Base-by-base conservation (phyloP, 2,888 invertebrate genomes). In the Ecliptopera silaceata region DNA sequence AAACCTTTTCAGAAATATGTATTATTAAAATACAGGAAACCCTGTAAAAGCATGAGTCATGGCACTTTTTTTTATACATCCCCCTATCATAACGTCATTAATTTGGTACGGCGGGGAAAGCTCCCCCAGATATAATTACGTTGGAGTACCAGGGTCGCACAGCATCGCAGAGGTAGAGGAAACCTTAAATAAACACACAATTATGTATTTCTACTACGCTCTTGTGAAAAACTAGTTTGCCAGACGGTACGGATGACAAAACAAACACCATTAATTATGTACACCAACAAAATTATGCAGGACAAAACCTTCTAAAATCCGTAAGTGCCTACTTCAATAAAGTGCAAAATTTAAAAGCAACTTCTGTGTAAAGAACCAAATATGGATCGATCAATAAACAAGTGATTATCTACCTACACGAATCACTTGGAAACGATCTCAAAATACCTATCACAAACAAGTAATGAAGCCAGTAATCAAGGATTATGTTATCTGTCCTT, bases 161-260 rank as follows among this genome's bases (percentile, higher is more conserved):
- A 68, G 59, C 60, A 64, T 66, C 62, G 67, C 61, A 64, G 71
- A 74, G 72, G 71, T 61, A 69, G 72, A 77, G 80, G 81, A 80
- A 80, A 75, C 78, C 80, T 82, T 84, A 84, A 82, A 83, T 80
- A 85, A 86, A 86, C 81, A 80, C 73, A 76, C 77, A 76, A 80
- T 79, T 78, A 79, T 75, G 77, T 79, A 75, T 77, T 70, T 71
- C 74, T 71, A 71, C 78, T 75, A 72, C 70, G 76, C 79, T 79
- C 78, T 77, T 75, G 65, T 77, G 71, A 79, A 82, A 82, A 81
- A 77, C 78, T 77, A 75, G 71, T 70, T 69, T 56, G 69, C 69
- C 66, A 69, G 68, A 54, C 57, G 55, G 76, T 77, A 81, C 63
- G 52, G 78, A 69, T 62, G 59, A 71, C 75, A 76, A 51, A 72